phyloP scores from a whole-genome alignment of 2,888 invertebrate genomes.

The Dione juno region DNA sequence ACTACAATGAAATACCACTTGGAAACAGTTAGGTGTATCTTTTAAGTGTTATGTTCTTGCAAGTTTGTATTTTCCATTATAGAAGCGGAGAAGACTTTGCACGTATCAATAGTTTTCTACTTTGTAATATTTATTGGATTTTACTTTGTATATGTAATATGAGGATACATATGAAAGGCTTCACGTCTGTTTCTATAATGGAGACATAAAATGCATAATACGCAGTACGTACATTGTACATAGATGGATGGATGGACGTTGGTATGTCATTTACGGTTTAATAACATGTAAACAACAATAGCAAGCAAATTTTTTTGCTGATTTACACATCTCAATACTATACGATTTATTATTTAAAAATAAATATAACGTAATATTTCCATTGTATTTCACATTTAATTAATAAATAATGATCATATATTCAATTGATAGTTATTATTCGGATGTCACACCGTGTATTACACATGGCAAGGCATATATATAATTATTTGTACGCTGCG shows the following conservation, averaged over 20 bases:
- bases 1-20: background rate
- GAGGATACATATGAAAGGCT: conserved; percentile 3
- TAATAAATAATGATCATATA: background rate
- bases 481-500: conserved; percentile 21
- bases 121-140: conserved; percentile 4
- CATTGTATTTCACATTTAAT: too few relatives aligned
- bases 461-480: conserved; percentile 8
- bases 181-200: background rate
- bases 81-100: background rate
- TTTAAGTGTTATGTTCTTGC: background rate
- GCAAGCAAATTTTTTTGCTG: too few relatives aligned
- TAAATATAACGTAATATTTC: background rate
- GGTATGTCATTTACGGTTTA: too few relatives aligned
- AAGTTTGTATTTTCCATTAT: background rate
- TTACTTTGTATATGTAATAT: conserved; percentile 4
- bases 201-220: background rate
- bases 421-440: background rate
- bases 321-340: too few relatives aligned
- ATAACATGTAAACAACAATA: too few relatives aligned
- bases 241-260: too few relatives aligned
- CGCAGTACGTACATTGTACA: too few relatives aligned
- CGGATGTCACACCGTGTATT: conserved; percentile 1
- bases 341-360: background rate
- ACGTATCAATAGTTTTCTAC: conserved; percentile 6
- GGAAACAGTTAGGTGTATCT: background rate